These are phyloP conservation scores for Cryptus viduatorius DNA, from an alignment of 2,888 invertebrate genomes.

Conservation along the genomic window DNA sequence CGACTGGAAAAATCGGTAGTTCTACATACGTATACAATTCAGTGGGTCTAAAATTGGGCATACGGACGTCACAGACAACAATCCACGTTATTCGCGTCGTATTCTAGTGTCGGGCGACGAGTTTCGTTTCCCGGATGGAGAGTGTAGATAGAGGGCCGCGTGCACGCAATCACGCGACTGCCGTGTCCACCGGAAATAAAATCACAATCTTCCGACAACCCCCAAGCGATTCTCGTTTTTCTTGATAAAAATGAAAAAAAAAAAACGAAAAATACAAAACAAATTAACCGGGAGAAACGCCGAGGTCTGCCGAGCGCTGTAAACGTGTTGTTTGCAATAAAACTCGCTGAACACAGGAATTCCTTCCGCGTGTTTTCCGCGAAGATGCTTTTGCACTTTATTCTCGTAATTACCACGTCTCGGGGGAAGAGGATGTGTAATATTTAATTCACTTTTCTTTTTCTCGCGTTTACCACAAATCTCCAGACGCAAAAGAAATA, in stretches of 20 bases:
- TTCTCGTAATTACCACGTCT: constrained; percentile 9
- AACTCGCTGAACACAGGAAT: background rate
- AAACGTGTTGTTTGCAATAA: background rate
- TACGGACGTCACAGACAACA: constrained; percentile 46
- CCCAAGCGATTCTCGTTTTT: constrained; percentile 28
- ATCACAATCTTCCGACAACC: constrained; percentile 70
- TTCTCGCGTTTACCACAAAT: background rate
- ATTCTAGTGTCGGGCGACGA: constrained; percentile 20
- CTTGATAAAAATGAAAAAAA: constrained; percentile 51
- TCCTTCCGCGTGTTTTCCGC: background rate
- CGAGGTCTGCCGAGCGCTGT: background rate
- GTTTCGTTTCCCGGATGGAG: constrained; percentile 62
- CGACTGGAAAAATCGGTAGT: constrained; percentile 2
- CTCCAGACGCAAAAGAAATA: constrained; percentile 5
- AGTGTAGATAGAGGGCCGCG: constrained; percentile 48
- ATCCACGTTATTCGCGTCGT: constrained; percentile 50
- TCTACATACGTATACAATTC: background rate
- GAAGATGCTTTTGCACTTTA: constrained; percentile 12
- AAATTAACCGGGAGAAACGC: constrained; percentile 42
- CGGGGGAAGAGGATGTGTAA: background rate
- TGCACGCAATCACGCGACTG: constrained; percentile 78
- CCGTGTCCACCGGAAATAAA: constrained; percentile 75
- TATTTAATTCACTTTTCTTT: background rate
- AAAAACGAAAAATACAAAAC: constrained; percentile 8
- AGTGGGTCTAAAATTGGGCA: constrained; percentile 22